A percentile compares a stretch with the other conserved stretches of the same genome.
Evolutionary conservation across 2,113 vertebrate genomes (phyloP).

Genomic region (Malurus cyaneus): DNA sequence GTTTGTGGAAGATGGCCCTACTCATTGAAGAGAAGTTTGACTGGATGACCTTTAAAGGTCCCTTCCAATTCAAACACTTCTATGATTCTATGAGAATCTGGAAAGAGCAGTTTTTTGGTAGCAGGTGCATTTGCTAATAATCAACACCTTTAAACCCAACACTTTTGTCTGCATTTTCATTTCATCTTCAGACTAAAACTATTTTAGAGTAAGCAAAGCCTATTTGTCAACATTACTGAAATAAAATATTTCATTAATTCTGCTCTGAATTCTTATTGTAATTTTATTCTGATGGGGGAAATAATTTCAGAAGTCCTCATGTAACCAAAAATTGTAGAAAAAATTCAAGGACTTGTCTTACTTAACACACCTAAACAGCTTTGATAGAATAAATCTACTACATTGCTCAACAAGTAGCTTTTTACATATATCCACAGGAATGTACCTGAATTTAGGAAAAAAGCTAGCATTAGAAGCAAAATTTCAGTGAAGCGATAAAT

Average conservation of each 20-base stretch:
- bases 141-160: not conserved
- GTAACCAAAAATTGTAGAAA: not conserved
- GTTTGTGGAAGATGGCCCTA: not conserved
- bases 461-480: not conserved
- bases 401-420: not conserved
- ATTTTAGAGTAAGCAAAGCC: not conserved
- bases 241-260: not conserved
- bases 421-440: not conserved
- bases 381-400: not conserved
- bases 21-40: not conserved
- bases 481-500: not conserved
- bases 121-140: fast-evolving
- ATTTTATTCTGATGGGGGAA: not conserved
- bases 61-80: not conserved
- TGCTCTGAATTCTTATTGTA: not conserved
- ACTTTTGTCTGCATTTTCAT: not conserved
- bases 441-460: not conserved
- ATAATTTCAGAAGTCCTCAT: not conserved
- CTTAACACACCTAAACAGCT: not conserved
- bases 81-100: not conserved
- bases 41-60: not conserved
- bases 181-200: not conserved
- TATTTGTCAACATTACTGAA: not conserved
- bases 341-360: not conserved
- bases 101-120: not conserved